Conservation (phyloP, 2,797 vertebrate genomes). For the Austrolebias charrua region DNA sequence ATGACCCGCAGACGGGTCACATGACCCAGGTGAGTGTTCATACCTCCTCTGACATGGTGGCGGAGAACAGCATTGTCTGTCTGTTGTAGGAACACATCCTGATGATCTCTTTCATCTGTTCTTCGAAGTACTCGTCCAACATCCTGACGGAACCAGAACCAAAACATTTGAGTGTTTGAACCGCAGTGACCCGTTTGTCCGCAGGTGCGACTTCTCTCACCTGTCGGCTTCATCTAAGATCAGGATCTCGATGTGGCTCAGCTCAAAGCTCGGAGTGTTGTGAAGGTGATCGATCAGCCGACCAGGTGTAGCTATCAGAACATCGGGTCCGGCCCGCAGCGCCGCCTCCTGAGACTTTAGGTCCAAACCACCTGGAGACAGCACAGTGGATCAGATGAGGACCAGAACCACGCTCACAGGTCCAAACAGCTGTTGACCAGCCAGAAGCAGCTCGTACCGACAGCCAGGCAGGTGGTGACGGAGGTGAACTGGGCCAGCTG, state of each 20-base stretch:
- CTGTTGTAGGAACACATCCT: slow-evolving; percentile 89
- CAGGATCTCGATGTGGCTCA: slow-evolving; percentile 91
- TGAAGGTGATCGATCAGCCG: slow-evolving; percentile 96
- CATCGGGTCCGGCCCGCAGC: slow-evolving; percentile 87
- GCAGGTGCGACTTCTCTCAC: slow-evolving; percentile 61
- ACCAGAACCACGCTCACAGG: neutral
- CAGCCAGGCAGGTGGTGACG: slow-evolving; percentile 88
- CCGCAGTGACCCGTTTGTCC: rapidly evolving
- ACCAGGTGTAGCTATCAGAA: slow-evolving; percentile 95
- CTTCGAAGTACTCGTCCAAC: slow-evolving; percentile 98
- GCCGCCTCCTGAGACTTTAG: slow-evolving; percentile 94
- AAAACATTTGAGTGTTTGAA: neutral
- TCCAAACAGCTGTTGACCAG: neutral
- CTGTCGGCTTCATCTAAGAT: slow-evolving; percentile 96
- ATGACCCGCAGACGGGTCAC: neutral
- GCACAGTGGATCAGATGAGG: neutral
- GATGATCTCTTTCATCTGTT: slow-evolving; percentile 99
- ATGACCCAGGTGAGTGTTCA: neutral
- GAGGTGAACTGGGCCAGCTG: slow-evolving; percentile 93
- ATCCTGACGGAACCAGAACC: slow-evolving; percentile 77
- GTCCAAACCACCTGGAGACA: slow-evolving; percentile 88
- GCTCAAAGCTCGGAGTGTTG: slow-evolving; percentile 95
- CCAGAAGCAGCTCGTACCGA: slow-evolving; percentile 79
- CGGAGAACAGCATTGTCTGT: slow-evolving; percentile 97
- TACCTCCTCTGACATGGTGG: slow-evolving; percentile 97